Evolutionary conservation across 2,888 invertebrate genomes (phyloP).

Genomic region (Callinectes sapidus): DNA sequence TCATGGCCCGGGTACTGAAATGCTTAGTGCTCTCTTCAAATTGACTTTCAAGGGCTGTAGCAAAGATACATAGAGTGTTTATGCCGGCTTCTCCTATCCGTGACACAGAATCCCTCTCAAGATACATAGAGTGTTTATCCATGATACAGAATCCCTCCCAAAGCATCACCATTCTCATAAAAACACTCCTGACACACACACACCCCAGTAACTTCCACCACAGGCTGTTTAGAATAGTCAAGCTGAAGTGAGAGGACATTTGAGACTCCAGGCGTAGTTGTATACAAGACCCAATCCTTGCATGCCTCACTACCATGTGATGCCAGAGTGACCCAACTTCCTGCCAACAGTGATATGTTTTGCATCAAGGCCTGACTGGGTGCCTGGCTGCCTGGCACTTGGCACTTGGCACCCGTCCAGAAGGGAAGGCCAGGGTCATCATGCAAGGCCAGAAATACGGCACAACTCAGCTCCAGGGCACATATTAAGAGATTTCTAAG

Average conservation of each 20-base stretch:
- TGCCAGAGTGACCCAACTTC: background rate
- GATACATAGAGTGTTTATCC: too few relatives aligned
- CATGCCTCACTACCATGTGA: background rate
- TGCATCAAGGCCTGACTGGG: background rate
- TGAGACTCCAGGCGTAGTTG: background rate
- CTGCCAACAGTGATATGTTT: conserved; percentile 9
- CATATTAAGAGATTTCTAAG: too few relatives aligned
- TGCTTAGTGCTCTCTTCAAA: background rate
- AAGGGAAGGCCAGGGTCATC: background rate
- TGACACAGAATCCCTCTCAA: too few relatives aligned
- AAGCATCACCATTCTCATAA: too few relatives aligned
- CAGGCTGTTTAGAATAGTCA: too few relatives aligned
- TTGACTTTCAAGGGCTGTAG: too few relatives aligned
- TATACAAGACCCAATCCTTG: background rate
- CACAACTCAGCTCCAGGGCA: background rate
- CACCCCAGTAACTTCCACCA: too few relatives aligned
- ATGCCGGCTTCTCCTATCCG: too few relatives aligned
- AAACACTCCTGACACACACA: too few relatives aligned
- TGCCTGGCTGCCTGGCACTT: background rate
- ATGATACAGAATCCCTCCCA: too few relatives aligned
- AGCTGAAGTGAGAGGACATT: too few relatives aligned
- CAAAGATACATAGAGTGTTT: too few relatives aligned
- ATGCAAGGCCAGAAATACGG: background rate
- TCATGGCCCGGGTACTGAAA: background rate
- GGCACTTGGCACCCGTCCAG: background rate